Evolutionary conservation across 2,888 invertebrate genomes (phyloP).

Genomic region (Phoenoteleia sp.): DNA sequence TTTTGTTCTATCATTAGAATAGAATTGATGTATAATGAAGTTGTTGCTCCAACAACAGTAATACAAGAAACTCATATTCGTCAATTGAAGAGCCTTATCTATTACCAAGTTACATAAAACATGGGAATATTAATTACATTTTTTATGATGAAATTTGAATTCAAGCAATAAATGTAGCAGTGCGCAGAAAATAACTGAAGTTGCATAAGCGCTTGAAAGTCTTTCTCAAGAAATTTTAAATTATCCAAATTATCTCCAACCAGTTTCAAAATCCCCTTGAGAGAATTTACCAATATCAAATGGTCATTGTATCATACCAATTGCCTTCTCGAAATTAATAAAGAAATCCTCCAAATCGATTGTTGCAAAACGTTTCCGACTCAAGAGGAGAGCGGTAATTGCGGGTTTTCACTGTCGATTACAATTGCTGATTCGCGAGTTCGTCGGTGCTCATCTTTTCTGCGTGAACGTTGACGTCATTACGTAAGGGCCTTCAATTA

Average conservation of each 20-base stretch:
- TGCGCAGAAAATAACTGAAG: no score
- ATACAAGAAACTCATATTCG: no score
- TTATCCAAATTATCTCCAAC: no score
- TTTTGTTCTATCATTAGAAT: conserved; percentile 33
- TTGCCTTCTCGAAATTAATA: conserved; percentile 21
- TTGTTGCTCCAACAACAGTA: no score
- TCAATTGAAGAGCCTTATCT: no score
- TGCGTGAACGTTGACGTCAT: conserved; percentile 35
- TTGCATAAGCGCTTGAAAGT: no score
- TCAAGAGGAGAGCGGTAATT: conserved; percentile 22
- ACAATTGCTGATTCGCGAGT: conserved; percentile 51
- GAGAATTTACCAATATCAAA: not conserved
- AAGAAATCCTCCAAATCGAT: not conserved
- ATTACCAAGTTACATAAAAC: no score
- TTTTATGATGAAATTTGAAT: no score
- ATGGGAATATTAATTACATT: no score
- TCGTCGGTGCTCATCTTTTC: conserved; percentile 48
- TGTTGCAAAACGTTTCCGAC: conserved; percentile 22
- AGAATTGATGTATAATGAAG: conserved; percentile 36
- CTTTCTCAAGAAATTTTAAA: no score
- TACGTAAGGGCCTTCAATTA: conserved; percentile 73
- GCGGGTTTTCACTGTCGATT: conserved; percentile 51
- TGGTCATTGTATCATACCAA: not conserved
- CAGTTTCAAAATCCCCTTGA: no score
- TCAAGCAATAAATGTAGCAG: no score